phyloP scores from a whole-genome alignment of 2,797 vertebrate species.

The Amblyopsis hoosieri region DNA sequence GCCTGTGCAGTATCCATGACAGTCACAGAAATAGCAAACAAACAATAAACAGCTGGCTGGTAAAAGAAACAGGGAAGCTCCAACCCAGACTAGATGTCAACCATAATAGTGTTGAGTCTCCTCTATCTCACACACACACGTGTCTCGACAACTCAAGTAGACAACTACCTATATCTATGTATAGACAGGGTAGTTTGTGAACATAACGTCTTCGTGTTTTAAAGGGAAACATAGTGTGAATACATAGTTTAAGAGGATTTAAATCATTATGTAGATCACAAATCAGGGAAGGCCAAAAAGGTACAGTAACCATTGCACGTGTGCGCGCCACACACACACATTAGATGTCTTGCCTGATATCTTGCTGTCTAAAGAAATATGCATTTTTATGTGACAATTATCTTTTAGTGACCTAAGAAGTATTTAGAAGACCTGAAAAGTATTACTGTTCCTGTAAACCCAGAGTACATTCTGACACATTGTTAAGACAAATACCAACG shows the following conservation, averaged over 20 bases:
- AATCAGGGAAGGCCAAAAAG: too few relatives aligned
- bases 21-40: conserved; percentile 56
- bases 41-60: conserved; percentile 62
- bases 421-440: background rate
- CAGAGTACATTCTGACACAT: conserved; percentile 38
- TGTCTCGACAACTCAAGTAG: too few relatives aligned
- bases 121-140: conserved; percentile 36
- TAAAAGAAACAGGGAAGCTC: conserved; percentile 49
- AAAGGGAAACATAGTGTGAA: conserved; percentile 1
- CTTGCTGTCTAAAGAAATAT: background rate
- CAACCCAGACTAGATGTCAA: conserved; percentile 65
- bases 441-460: conserved; percentile 14
- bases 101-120: conserved; percentile 58
- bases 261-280: too few relatives aligned
- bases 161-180: too few relatives aligned
- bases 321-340: background rate
- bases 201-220: conserved; percentile 33
- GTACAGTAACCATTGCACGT: too few relatives aligned
- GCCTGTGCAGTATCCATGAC: conserved; percentile 52
- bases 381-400: background rate
- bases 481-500: conserved; percentile 52
- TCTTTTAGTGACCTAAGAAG: conserved; percentile 19
- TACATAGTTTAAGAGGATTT: background rate
- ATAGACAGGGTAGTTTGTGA: conserved; percentile 57
- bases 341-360: background rate